Base-by-base conservation (phyloP, 2,797 vertebrate species). In the Gymnopithys bicolor region DNA sequence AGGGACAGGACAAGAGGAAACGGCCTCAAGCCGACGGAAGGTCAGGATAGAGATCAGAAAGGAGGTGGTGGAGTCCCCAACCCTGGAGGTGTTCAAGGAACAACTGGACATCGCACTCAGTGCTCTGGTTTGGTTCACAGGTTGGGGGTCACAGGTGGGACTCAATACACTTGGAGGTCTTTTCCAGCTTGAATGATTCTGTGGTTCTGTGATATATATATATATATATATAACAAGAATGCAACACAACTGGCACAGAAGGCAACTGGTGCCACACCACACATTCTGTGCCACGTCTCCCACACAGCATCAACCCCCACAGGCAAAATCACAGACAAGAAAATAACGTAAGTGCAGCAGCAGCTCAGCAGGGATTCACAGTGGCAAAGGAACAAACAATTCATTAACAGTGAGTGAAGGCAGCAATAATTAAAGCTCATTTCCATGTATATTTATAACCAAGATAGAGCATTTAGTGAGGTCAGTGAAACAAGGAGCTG, bases 161-260 rank as follows among this genome's bases (percentile, higher is more conserved):
- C 23, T 75, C 0, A 0, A 1, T 30, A 32, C 5, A 0, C 11
- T 5, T 2, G 19, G 1, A 60, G 8, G 2, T 2, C 8, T 45
- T 69, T 45, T 76, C 56, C 43, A 51, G 15, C 23, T 19, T 4
- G 8, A 46, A 32, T 43, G 41, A 18, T 49, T 41, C 41, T 2
- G 2, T 64, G 45, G 58, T 28, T 64, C 62, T 45, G 41, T 64
- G 5, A n/a, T 17, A 53, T n/a, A 63, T 1, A 9, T 14, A 24
- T 35, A 21, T 16, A 39, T 25, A 53, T 53, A 30, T 30, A 41
- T 17, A 41, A 25, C 3, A 46, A 23, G 58, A 82, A 32, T 21
- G 46, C 62, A 74, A 21, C 21, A 21, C 18, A 49, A 59, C 43
- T 32, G 56, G 28, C 70, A 22, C 24, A 41, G 56, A 46, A 41